A percentile compares a stretch with the other conserved stretches of the same genome.
Conservation (phyloP, 2,888 invertebrate species). For the Stenotaenia linearis region DNA sequence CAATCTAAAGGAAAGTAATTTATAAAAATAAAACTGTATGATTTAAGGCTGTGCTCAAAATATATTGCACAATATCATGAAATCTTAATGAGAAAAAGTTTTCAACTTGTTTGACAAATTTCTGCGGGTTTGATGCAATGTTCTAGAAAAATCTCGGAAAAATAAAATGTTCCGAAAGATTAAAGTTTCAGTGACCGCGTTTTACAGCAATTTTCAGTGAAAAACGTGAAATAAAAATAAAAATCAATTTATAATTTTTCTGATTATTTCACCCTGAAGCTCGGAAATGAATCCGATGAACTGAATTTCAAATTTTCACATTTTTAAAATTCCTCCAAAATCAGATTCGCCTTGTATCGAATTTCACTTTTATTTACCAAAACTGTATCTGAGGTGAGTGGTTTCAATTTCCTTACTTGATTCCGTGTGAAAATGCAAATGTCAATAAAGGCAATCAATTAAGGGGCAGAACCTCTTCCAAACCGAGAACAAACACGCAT, state of each 20-base stretch:
- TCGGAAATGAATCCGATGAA: too few relatives aligned
- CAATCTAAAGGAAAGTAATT: neutral
- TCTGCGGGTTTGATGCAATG: too few relatives aligned
- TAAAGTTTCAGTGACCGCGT: too few relatives aligned
- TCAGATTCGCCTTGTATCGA: too few relatives aligned
- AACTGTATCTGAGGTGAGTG: neutral
- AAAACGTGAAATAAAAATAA: too few relatives aligned
- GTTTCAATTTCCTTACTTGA: neutral
- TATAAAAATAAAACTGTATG: neutral
- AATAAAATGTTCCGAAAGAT: too few relatives aligned
- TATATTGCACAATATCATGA: neutral
- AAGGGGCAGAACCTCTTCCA: slow-evolving; percentile 13
- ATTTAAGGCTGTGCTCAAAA: neutral
- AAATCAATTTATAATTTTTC: too few relatives aligned
- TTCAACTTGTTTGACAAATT: neutral
- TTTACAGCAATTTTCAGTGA: too few relatives aligned
- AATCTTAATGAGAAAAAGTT: neutral
- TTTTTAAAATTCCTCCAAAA: neutral
- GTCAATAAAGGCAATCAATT: slow-evolving; percentile 15
- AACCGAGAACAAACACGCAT: slow-evolving; percentile 16
- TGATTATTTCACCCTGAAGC: too few relatives aligned
- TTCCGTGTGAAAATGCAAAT: slow-evolving; percentile 26
- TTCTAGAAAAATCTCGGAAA: too few relatives aligned
- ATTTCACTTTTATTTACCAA: too few relatives aligned
- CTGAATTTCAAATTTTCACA: too few relatives aligned